Evolutionary conservation across 2,888 invertebrate genomes (phyloP).

Genomic region (Liodrosophila aerea): DNA sequence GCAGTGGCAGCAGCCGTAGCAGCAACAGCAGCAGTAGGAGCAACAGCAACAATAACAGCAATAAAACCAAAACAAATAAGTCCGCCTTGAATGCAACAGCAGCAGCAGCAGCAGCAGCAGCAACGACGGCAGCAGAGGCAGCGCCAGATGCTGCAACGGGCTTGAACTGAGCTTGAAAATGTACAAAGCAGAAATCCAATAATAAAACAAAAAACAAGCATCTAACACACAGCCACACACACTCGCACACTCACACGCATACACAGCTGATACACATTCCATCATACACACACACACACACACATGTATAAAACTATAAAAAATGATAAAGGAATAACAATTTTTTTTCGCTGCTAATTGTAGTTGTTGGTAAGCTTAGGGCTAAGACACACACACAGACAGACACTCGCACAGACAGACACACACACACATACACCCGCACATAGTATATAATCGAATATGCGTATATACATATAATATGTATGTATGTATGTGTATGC

Average conservation of each 20-base stretch:
- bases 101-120: conserved; percentile 2
- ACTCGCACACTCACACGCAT: conserved; percentile 8
- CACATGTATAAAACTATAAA: conserved; percentile 27
- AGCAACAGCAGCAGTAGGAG: conserved; percentile 1
- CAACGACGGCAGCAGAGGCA: conserved; percentile 7
- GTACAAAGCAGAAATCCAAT: conserved; percentile 35
- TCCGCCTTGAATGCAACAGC: conserved; percentile 3
- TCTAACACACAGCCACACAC: conserved; percentile 9
- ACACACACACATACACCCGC: conserved; percentile 2
- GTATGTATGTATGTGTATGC: conserved; percentile 13
- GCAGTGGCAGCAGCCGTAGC: conserved; percentile 3
- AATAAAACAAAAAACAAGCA: too few species aligned
- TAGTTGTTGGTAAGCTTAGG: conserved; percentile 28
- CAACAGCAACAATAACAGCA: conserved; percentile 21
- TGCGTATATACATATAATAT: conserved; percentile 12
- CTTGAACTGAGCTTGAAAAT: conserved; percentile 41
- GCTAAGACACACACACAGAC: background rate
- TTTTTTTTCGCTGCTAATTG: conserved; percentile 31
- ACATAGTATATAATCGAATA: conserved; percentile 11
- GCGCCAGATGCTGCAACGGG: conserved; percentile 11
- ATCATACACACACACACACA: background rate
- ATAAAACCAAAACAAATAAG: conserved; percentile 23
- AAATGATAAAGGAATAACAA: conserved; percentile 10
- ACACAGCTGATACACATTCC: conserved; percentile 2
- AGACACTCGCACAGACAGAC: background rate